These are phyloP conservation scores for Bursaphelenchus okinawaensis DNA, from an alignment of 2,888 invertebrate genomes.

Conservation along the genomic window DNA sequence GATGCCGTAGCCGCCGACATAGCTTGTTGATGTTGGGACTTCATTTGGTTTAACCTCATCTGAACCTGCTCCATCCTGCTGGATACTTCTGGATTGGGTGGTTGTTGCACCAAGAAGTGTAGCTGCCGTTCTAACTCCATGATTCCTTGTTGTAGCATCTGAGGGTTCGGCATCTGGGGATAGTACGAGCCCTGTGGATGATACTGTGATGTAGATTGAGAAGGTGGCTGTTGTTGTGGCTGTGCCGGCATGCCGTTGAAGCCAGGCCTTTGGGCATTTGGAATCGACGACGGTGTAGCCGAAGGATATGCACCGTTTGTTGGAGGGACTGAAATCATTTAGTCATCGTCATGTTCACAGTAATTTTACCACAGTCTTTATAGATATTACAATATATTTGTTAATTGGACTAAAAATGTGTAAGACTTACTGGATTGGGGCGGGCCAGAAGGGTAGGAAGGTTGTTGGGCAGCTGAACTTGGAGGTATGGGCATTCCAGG, in stretches of 20 bases:
- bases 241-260: conserved; percentile 6
- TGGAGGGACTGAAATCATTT: neutral
- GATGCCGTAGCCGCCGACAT: neutral
- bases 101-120: conserved; percentile 18
- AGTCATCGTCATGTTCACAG: too few species aligned
- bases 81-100: conserved; percentile 17
- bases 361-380: too few species aligned
- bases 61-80: conserved; percentile 21
- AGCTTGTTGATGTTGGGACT: conserved; percentile 16
- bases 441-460: too few species aligned
- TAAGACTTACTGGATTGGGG: too few species aligned
- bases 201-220: neutral
- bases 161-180: conserved; percentile 10
- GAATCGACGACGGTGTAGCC: conserved; percentile 6
- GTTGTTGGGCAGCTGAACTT: too few species aligned
- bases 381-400: too few species aligned
- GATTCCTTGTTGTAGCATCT: conserved; percentile 15
- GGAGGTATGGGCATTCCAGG: too few species aligned
- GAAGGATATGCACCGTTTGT: conserved; percentile 3
- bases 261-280: neutral
- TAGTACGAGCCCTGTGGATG: conserved; percentile 14
- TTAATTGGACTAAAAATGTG: too few species aligned
- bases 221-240: conserved; percentile 5
- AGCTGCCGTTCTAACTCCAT: conserved; percentile 14
- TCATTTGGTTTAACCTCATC: conserved; percentile 19